Evolutionary conservation across 2,888 invertebrate species (phyloP).

Genomic region (Caenorhabditis sp.): DNA sequence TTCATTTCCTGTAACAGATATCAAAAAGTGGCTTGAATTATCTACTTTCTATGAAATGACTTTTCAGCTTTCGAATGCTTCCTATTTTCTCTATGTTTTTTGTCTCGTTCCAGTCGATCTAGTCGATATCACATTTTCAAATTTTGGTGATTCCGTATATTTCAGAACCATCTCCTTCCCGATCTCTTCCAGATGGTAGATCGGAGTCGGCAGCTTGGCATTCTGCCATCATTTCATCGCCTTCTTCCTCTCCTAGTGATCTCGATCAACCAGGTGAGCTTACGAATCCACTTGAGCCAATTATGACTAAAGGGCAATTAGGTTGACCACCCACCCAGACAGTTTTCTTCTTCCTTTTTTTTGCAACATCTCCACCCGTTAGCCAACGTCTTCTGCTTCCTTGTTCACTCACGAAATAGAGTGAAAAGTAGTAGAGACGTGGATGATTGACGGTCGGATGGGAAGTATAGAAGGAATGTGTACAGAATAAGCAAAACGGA

Average conservation of each 20-base stretch:
- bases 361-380: slow-evolving; percentile 37
- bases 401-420: slow-evolving; percentile 45
- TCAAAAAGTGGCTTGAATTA: too few species aligned
- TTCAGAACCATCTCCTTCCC: slow-evolving; percentile 5
- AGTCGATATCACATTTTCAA: too few species aligned
- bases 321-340: slow-evolving; percentile 44
- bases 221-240: slow-evolving; percentile 24
- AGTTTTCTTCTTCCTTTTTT: slow-evolving; percentile 32
- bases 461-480: slow-evolving; percentile 34
- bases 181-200: slow-evolving; percentile 51
- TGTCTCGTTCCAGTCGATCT: too few species aligned
- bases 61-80: not conserved
- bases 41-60: too few species aligned
- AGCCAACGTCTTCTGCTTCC: slow-evolving; percentile 39
- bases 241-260: slow-evolving; percentile 26
- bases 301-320: slow-evolving; percentile 14
- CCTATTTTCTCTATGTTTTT: not conserved
- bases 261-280: slow-evolving; percentile 36
- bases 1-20: too few species aligned
- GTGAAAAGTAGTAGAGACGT: slow-evolving; percentile 35
- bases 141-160: too few species aligned
- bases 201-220: slow-evolving; percentile 53
- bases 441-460: slow-evolving; percentile 47
- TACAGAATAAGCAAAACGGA: slow-evolving; percentile 56
- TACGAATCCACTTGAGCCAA: slow-evolving; percentile 17